phyloP scores from a whole-genome alignment of 2,797 vertebrate genomes.

The Lepilemur septentrionalis region DNA sequence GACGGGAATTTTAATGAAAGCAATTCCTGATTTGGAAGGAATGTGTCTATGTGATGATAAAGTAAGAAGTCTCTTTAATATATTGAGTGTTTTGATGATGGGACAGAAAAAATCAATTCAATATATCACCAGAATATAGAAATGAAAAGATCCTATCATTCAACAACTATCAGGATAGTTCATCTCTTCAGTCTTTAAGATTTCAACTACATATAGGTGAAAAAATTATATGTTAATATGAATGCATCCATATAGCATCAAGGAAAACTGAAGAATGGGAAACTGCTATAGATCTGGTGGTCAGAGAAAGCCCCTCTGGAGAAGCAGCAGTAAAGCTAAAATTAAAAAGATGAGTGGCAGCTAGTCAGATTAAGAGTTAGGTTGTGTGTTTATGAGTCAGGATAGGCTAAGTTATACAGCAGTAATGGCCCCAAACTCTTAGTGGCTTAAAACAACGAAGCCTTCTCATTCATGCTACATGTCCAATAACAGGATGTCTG shows the following conservation, averaged over 20 bases:
- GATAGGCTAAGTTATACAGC: not conserved
- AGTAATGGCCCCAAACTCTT: not conserved
- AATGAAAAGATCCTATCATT: slow-evolving; percentile 27
- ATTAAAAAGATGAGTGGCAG: not conserved
- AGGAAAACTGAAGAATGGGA: not conserved
- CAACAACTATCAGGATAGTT: not conserved
- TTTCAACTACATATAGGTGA: slow-evolving; percentile 16
- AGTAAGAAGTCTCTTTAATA: not conserved
- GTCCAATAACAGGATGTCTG: not conserved
- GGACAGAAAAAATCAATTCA: slow-evolving; percentile 1
- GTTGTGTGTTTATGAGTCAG: not conserved
- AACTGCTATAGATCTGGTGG: not conserved
- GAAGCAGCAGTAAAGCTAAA: not conserved
- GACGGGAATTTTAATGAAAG: slow-evolving; percentile 47
- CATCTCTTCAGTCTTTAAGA: not conserved
- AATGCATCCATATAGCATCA: slow-evolving; percentile 6
- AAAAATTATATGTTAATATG: slow-evolving; percentile 17
- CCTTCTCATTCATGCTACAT: not conserved
- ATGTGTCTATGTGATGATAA: not conserved
- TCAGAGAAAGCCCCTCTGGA: not conserved
- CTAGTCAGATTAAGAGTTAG: not conserved
- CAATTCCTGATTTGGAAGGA: slow-evolving; percentile 30
- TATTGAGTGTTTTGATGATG: slow-evolving; percentile 6
- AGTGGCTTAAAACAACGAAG: not conserved
- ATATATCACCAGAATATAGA: not conserved